Evolutionary conservation across 2,797 vertebrate genomes (phyloP).

Genomic region (Centroberyx gerrardi): DNA sequence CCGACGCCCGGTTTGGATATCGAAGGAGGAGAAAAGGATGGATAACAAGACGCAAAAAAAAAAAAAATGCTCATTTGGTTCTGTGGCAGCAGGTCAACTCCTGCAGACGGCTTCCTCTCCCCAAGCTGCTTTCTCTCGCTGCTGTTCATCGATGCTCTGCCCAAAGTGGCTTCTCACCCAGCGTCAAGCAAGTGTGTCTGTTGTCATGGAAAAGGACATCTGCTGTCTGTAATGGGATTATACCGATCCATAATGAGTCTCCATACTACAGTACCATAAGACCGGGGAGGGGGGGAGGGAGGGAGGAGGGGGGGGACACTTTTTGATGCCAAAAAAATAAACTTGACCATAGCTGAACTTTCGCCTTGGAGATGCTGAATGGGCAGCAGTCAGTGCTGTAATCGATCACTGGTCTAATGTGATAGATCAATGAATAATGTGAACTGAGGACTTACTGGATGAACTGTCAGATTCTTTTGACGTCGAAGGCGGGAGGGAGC

Average conservation of each 20-base stretch:
- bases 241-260: background rate
- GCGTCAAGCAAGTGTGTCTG: background rate
- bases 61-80: background rate
- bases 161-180: background rate
- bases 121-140: background rate
- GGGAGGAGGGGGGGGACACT: background rate
- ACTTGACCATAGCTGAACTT: slow-evolving; percentile 9
- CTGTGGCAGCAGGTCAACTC: slow-evolving; percentile 31
- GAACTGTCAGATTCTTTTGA: background rate
- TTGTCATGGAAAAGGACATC: slow-evolving; percentile 29
- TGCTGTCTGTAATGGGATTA: slow-evolving; percentile 30
- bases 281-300: slow-evolving; percentile 4
- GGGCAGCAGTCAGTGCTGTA: no score
- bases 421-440: background rate
- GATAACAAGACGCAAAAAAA: slow-evolving; percentile 5
- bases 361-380: slow-evolving; percentile 9
- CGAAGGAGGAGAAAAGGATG: background rate
- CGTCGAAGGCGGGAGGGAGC: background rate
- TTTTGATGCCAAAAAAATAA: slow-evolving; percentile 31
- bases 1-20: background rate
- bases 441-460: no score
- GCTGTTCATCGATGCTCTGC: slow-evolving; percentile 21
- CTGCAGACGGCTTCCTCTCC: slow-evolving; percentile 1
- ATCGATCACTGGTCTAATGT: background rate
- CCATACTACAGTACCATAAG: background rate